These are phyloP conservation scores for Symphodus melops DNA, from an alignment of 2,113 vertebrate species.

Conservation along the genomic window DNA sequence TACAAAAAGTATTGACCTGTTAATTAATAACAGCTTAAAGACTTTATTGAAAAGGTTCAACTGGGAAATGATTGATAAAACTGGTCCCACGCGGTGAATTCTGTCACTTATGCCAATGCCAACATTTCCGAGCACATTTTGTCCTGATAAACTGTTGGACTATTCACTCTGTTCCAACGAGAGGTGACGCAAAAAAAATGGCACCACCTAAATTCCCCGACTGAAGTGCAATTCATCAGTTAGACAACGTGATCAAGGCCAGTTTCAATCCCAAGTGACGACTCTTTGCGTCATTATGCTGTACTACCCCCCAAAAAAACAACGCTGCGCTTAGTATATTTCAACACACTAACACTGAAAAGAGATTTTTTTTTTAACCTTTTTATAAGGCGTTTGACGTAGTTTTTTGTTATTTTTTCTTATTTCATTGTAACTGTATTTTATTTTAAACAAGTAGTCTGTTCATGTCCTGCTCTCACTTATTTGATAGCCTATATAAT, in stretches of 20 bases:
- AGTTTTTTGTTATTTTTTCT: background rate
- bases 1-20: too few species aligned
- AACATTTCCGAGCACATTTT: background rate
- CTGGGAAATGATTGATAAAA: background rate
- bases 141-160: background rate
- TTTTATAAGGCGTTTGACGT: background rate
- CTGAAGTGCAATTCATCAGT: background rate
- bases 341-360: background rate
- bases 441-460: too few species aligned
- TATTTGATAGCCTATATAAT: background rate
- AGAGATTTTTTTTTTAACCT: background rate
- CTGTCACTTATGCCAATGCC: background rate
- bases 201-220: background rate
- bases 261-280: background rate
- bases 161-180: background rate
- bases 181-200: background rate
- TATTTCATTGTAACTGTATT: background rate
- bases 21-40: background rate
- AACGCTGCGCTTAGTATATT: background rate
- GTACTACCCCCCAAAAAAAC: background rate
- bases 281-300: constrained; percentile 10
- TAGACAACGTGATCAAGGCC: background rate
- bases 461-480: background rate
- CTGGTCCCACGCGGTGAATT: background rate
- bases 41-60: background rate